A percentile compares a stretch with the other conserved stretches of the same genome.
Conservation (phyloP, 2,888 invertebrate genomes). For the Beris chalybata region DNA sequence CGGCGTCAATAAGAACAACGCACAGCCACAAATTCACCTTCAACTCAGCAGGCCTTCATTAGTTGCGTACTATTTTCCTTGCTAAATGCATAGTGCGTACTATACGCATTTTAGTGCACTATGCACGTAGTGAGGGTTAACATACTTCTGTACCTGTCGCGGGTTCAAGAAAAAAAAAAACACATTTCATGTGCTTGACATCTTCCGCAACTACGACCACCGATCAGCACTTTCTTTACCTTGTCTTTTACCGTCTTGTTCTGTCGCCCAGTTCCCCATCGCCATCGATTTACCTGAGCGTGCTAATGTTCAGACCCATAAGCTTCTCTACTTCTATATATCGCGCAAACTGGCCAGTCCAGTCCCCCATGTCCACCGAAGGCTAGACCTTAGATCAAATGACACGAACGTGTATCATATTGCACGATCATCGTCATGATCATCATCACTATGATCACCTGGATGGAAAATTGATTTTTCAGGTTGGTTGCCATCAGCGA, state of each 20-base stretch:
- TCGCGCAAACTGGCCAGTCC: conserved; percentile 7
- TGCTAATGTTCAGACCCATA: not conserved
- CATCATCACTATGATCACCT: conserved; percentile 34
- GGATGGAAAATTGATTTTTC: conserved; percentile 40
- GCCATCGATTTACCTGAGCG: not conserved
- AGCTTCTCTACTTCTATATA: not conserved
- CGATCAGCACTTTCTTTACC: conserved; percentile 20
- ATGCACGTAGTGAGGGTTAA: conserved; percentile 32
- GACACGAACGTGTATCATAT: conserved; percentile 30
- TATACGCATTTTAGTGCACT: conserved; percentile 22
- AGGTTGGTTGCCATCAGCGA: conserved; percentile 11
- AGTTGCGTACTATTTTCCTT: conserved; percentile 14
- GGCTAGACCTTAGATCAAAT: conserved; percentile 21
- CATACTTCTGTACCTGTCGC: conserved; percentile 24
- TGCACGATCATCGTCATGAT: conserved; percentile 34
- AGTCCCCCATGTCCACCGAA: not conserved
- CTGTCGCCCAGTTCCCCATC: not conserved
- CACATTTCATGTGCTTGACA: conserved; percentile 19
- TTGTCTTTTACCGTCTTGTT: not conserved
- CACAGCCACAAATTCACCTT: conserved; percentile 18
- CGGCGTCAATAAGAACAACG: conserved; percentile 22
- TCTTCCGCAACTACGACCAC: conserved; percentile 25
- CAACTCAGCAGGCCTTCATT: conserved; percentile 18
- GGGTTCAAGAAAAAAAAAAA: not conserved
- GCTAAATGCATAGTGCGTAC: conserved; percentile 21